Conservation (phyloP, 2,888 invertebrate species). For the Habrosyne pyritoides region DNA sequence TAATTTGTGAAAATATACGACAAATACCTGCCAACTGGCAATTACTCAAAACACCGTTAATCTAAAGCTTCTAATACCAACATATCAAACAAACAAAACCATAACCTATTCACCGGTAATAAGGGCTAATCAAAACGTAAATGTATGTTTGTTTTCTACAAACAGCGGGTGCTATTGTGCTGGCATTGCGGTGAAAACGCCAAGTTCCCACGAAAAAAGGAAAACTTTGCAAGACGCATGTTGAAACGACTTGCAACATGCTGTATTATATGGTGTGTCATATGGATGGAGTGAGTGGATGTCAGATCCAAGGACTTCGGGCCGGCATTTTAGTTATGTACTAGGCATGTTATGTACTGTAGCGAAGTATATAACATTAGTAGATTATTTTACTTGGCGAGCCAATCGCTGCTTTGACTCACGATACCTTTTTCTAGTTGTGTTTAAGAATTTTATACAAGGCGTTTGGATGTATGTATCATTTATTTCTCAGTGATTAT, state of each 20-base stretch:
- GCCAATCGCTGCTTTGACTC: not conserved
- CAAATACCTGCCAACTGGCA: conserved; percentile 27
- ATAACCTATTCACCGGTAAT: conserved; percentile 22
- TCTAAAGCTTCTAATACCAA: conserved; percentile 12
- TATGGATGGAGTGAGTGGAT: conserved; percentile 47
- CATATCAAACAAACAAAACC: conserved; percentile 18
- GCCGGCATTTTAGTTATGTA: conserved; percentile 29
- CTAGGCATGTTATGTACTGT: not conserved
- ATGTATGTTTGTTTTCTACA: conserved; percentile 37
- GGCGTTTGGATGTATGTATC: not conserved
- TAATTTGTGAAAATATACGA: conserved; percentile 5
- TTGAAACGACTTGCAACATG: conserved; percentile 66
- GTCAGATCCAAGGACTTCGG: conserved; percentile 34
- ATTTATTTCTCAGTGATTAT: too few relatives aligned
- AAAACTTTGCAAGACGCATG: conserved; percentile 62
- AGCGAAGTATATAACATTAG: not conserved
- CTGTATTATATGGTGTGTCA: conserved; percentile 47
- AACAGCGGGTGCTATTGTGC: conserved; percentile 57
- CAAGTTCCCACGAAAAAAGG: conserved; percentile 80
- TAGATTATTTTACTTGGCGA: not conserved
- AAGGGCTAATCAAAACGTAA: conserved; percentile 29
- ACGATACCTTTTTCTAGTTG: not conserved
- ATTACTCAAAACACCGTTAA: conserved; percentile 58
- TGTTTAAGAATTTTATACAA: not conserved
- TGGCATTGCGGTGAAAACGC: conserved; percentile 68